Conservation (phyloP, 1,140 invertebrate species). For the Sarcophaga peregrina region DNA sequence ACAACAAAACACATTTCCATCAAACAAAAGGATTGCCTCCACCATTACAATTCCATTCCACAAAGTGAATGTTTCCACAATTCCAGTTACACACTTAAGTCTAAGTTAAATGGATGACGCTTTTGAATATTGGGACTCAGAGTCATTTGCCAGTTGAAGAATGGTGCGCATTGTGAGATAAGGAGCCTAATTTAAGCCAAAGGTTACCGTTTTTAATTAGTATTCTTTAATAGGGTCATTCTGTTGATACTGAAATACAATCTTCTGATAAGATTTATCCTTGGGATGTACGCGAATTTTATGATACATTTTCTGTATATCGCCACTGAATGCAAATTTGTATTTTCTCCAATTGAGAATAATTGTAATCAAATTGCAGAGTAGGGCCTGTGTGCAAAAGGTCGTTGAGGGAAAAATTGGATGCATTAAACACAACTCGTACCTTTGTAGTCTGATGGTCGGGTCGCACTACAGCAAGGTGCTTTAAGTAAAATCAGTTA, state of each 20-base stretch:
- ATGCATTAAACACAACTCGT: conserved; percentile 16
- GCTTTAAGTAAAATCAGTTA: not conserved
- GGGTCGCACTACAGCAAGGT: too few species aligned
- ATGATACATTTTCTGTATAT: too few species aligned
- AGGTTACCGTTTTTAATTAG: not conserved
- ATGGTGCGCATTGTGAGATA: too few species aligned
- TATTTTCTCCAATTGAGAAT: conserved; percentile 30
- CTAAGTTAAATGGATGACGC: not conserved
- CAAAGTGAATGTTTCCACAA: too few species aligned
- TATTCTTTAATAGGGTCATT: not conserved
- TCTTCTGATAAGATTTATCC: not conserved
- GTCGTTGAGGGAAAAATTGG: not conserved
- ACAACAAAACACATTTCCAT: too few species aligned
- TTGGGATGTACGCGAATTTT: not conserved
- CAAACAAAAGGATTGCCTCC: too few species aligned
- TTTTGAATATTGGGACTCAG: not conserved
- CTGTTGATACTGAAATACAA: not conserved
- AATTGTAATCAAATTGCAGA: not conserved
- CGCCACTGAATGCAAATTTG: not conserved
- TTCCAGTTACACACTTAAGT: too few species aligned
- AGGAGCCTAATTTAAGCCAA: conserved; percentile 23
- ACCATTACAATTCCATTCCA: too few species aligned
- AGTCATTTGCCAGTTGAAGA: not conserved
- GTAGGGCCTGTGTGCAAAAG: not conserved
- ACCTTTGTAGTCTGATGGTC: conserved; percentile 14